Base-by-base conservation (phyloP, 2,888 invertebrate genomes). In the Copidosoma aretas region DNA sequence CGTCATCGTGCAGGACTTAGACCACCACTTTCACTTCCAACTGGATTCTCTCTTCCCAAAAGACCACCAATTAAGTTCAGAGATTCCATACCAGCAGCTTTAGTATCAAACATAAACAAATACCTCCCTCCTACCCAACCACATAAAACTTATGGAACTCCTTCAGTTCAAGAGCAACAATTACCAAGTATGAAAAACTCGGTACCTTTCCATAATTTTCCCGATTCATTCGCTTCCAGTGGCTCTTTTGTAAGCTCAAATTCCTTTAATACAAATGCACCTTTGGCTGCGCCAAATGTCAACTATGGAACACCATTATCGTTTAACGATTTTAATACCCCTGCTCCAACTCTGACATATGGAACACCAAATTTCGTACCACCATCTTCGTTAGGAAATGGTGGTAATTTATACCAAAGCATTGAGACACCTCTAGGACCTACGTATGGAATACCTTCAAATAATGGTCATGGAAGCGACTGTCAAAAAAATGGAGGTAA, bases 21-120 rank as follows among this genome's bases (percentile, higher is more conserved):
- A 59, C 67, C 75, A n/a, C 75, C 78, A 2, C 70, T 75, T 1
- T 57, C 77, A 65, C 66, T 81, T 64, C 70, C 77, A 56, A 70
- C 75, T 63, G 63, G 80, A 74, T 70, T 82, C 39, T 73, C 77
- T 63, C 81, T 80, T 25, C 82, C 80, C 14, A 78, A 78, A 64
- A 80, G 77, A 63, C 80, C 79, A 15, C 93, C 93, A 0, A 87
- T 92, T 8, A 88, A 90, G 73, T 92, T 91, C 81, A 87, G 91
- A 57, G 90, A 91, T n/a, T 88, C 91, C 0, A 90, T 93, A 0
- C 92, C 92, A 0, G 86, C 88, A 60, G 91, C 91, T 0, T 82
- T 93, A 24, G 81, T 93, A 5, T 84, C 92, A 1, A 74, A 75
- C 3, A 60, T 90, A 88, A 61, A 89, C 90, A 71, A 91, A 88